These are phyloP conservation scores for Digitonthophagus gazella DNA, from an alignment of 2,888 invertebrate genomes.

Conservation along the genomic window DNA sequence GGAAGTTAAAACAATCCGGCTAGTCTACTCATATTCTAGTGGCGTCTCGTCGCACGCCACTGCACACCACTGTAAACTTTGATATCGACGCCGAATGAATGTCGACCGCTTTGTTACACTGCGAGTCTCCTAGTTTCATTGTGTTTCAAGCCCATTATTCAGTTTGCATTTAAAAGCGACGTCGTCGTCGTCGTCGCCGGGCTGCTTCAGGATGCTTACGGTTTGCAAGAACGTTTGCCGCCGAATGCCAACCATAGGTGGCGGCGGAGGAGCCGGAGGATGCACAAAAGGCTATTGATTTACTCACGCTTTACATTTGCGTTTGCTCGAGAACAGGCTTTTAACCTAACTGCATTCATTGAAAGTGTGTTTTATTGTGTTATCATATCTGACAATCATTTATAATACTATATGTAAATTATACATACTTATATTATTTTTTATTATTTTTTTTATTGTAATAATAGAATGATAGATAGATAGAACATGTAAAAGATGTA, in stretches of 20 bases:
- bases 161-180: neutral
- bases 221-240: neutral
- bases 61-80: neutral
- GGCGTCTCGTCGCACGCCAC: neutral
- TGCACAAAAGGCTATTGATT: neutral
- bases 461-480: too few species aligned
- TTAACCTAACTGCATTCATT: neutral
- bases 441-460: too few species aligned
- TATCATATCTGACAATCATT: too few species aligned
- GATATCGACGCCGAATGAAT: neutral
- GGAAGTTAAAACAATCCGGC: neutral
- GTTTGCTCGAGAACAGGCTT: neutral
- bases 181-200: neutral
- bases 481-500: too few species aligned
- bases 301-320: neutral
- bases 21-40: neutral
- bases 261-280: neutral
- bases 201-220: neutral
- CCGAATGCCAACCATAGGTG: neutral
- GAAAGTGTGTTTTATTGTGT: too few species aligned
- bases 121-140: neutral
- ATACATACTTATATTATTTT: too few species aligned
- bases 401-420: too few species aligned
- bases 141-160: neutral
- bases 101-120: neutral